Evolutionary conservation across 2,113 vertebrate species (phyloP), one percentile per base, ranked within the genome.

Genomic region (Zingel zingel): DNA sequence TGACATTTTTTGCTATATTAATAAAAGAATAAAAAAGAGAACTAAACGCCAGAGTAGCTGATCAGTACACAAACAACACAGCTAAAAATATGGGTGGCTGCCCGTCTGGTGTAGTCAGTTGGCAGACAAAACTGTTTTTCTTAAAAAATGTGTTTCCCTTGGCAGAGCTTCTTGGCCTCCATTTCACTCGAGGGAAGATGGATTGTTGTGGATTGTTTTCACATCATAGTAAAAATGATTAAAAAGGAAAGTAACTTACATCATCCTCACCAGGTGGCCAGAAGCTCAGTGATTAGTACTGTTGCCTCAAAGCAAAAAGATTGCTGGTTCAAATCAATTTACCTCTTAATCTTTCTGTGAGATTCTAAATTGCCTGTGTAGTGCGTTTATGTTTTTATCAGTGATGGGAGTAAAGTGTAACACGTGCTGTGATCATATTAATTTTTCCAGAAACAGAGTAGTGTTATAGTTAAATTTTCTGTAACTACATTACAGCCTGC

Each of bases 121-220:
- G 66, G 51, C 47, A 61, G 56, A 50, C 4, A 23, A 66, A 51
- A 11, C 18, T n/a, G 7, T 68, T 64, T 59, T 59, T 48, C n/a
- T 74, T 30, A 11, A 11, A 25, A 66, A 48, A 65, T 65, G 74
- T 45, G 75, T 58, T 82, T 54, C 63, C 33, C 25, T 80, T 81
- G 81, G 69, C 74, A 36, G 45, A 3, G 21, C 11, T 45, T n/a
- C 23, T 45, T 69, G 79, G 27, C 57, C 43, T 47, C 3, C 1
- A 48, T 30, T 81, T 71, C 48, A 21, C 23, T 57, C 9, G 19
- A 58, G 53, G 27, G 51, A 74, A 13, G 51, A 73, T 18, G 62
- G 81, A 72, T 87, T 56, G 71, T 54, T 80, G 66, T 43, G 45
- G 45, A 51, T 65, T 61, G 25, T 57, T 68, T 74, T 65, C 43